phyloP scores from a whole-genome alignment of 2,888 invertebrate genomes.

The Nipponacmea schrenckii region DNA sequence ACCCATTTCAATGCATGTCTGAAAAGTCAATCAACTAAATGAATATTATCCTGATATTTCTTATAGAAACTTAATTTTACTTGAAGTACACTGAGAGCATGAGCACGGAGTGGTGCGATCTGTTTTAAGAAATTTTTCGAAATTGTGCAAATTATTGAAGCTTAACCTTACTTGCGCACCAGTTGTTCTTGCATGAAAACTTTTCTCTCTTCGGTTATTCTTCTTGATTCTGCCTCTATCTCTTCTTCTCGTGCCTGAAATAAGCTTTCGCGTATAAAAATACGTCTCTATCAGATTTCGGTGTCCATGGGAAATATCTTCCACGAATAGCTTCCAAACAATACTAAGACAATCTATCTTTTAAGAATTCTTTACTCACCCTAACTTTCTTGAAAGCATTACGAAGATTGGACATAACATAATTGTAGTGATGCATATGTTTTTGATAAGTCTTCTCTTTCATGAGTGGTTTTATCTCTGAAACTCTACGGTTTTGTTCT shows the following conservation, averaged over 20 bases:
- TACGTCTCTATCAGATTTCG: too few relatives aligned
- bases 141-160: too few relatives aligned
- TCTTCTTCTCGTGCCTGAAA: conserved; percentile 9
- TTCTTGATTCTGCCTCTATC: conserved; percentile 14
- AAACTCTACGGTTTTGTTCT: conserved; percentile 16
- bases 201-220: conserved; percentile 21
- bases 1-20: conserved; percentile 21
- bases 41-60: too few relatives aligned
- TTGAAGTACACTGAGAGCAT: too few relatives aligned
- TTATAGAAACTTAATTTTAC: too few relatives aligned
- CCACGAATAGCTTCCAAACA: too few relatives aligned
- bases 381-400: neutral
- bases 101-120: too few relatives aligned
- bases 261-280: neutral
- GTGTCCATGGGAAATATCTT: too few relatives aligned
- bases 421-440: neutral
- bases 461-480: conserved; percentile 5
- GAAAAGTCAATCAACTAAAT: neutral
- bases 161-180: conserved; percentile 17
- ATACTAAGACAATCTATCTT: too few relatives aligned
- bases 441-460: neutral
- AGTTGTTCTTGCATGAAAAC: conserved; percentile 21
- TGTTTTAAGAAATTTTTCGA: too few relatives aligned
- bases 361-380: neutral
- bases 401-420: neutral